These are phyloP conservation scores for Bombus consobrinus DNA, from an alignment of 1,140 invertebrate species.

Conservation along the genomic window DNA sequence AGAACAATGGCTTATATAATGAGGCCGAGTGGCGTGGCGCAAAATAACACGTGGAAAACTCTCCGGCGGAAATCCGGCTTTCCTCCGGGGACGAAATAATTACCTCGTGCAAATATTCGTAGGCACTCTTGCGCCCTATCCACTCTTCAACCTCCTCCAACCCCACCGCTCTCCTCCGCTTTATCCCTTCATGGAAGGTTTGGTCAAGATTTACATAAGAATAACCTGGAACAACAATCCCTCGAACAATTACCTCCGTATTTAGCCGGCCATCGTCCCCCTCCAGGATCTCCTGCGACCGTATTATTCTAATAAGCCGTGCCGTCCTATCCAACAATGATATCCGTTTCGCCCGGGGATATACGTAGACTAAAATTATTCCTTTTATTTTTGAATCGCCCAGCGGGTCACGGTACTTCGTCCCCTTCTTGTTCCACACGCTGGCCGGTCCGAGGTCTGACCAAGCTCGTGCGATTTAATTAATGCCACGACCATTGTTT, in stretches of 20 bases:
- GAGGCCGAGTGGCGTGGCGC: slow-evolving; percentile 60
- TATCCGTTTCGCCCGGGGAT: slow-evolving; percentile 45
- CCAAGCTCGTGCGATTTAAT: slow-evolving; percentile 28
- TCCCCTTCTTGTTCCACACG: not conserved
- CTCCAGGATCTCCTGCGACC: slow-evolving; percentile 62
- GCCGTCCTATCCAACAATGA: slow-evolving; percentile 64
- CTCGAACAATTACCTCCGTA: slow-evolving; percentile 78
- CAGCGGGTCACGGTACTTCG: slow-evolving; percentile 17
- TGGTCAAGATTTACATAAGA: slow-evolving; percentile 82
- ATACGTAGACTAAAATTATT: slow-evolving; percentile 46
- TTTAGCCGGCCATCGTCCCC: slow-evolving; percentile 69
- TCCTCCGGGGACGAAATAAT: slow-evolving; percentile 76
- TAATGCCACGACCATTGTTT: slow-evolving; percentile 48
- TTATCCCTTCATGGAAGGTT: slow-evolving; percentile 63
- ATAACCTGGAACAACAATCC: slow-evolving; percentile 80
- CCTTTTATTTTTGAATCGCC: slow-evolving; percentile 59
- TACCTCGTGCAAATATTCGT: slow-evolving; percentile 78
- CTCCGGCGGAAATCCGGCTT: slow-evolving; percentile 68
- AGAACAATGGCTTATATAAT: slow-evolving; percentile 73
- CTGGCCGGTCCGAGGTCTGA: not conserved
- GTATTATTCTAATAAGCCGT: slow-evolving; percentile 79
- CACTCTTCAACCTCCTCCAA: slow-evolving; percentile 6
- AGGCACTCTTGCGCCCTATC: slow-evolving; percentile 64
- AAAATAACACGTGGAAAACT: slow-evolving; percentile 72
- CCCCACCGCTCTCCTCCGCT: not conserved